Evolutionary conservation across 2,888 invertebrate genomes (phyloP), one percentile per base, ranked within the genome.

Genomic region (Nasonia oneida): DNA sequence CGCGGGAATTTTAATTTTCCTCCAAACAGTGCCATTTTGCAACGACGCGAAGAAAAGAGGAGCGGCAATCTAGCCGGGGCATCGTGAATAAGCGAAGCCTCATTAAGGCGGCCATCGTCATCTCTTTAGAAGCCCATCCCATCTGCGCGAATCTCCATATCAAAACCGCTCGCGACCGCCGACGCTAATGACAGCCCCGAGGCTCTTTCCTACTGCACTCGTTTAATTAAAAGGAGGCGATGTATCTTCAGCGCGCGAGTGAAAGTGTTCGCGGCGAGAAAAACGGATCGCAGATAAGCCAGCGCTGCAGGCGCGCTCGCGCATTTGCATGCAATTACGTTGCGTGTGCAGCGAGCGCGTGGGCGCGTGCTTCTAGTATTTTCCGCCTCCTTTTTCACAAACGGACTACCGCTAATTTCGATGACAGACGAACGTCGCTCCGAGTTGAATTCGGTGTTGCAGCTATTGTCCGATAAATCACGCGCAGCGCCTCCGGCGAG

Each of bases 291-390:
- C 88, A 67, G 92, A 91, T 92, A 91, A 90, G 88, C 57, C 57
- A 15, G 14, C 53, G 53, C 15, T 15, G 8, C n/a, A 8, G 57
- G n/a, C 57, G 53, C 87, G 85, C 57, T 15, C 87, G 85, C 18
- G 89, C 89, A 90, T 92, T 92, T 91, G 90, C 91, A 91, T 91
- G 90, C 89, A 90, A 91, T 91, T 91, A 91, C 90, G 89, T 89
- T 89, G 90, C 90, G 88, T 87, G 88, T 6, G 88, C 57, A 67
- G 64, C 64, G 57, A 4, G 6, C 14, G 33, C 50, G 47, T n/a
- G 57, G 18, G 73, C 53, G 1, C 39, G 70, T 73, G 61, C 77
- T 33, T 73, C 71, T 81, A 73, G 39, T 37, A 70, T 29, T 47
- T 74, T 23, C 42, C 39, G 37, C 53, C 8, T 18, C 10, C 15